Base-by-base conservation (phyloP, 2,888 invertebrate species). In the Drosophila mimetica region DNA sequence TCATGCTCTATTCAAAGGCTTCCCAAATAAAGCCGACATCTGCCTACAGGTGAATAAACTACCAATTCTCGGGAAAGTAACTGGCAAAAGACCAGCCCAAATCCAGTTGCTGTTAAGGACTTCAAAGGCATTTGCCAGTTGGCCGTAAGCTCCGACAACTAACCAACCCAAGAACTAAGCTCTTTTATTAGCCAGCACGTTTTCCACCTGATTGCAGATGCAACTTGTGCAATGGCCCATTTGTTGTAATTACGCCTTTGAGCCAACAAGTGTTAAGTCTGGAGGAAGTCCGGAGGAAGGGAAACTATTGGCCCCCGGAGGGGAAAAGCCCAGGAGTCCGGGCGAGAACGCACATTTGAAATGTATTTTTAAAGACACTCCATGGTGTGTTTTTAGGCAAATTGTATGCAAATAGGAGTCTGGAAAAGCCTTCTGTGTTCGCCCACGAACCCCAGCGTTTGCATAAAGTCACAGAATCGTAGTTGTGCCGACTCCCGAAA, bases 361-460 rank as follows among this genome's bases (percentile, higher is more conserved):
- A 86, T 86, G 87, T 85, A 84, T 86, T 84, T 84, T 86, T 85
- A 85, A 86, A 85, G 87, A 81, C 74, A 84, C 79, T 78, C 84
- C 71, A 70, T 76, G 79, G 79, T 82, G 87, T 86, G 85, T 84
- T 84, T 84, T 85, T 84, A 84, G 80, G 75, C 85, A 86, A 84
- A 84, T 84, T 86, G 85, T 86, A 84, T 84, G 83, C 86, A 84
- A 84, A 86, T 84, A 84, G 70, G 71, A 63, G 39, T 54, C 58
- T 52, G 52, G 37, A 32, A 70, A 50, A 55, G 55, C 60, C 44
- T 39, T 1, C 39, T 30, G 50, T 30, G 50, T 20, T 25, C 13
- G 28, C 11, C n/a, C 37, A 9, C 39, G 16, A 4, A 14, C 39
- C 9, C 39, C 39, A 47, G 42, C 63, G 57, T 60, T 75, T 54